A percentile compares a stretch with the other conserved stretches of the same genome.
Conservation (phyloP, 2,113 vertebrate genomes). For the Corvus moneduloides region DNA sequence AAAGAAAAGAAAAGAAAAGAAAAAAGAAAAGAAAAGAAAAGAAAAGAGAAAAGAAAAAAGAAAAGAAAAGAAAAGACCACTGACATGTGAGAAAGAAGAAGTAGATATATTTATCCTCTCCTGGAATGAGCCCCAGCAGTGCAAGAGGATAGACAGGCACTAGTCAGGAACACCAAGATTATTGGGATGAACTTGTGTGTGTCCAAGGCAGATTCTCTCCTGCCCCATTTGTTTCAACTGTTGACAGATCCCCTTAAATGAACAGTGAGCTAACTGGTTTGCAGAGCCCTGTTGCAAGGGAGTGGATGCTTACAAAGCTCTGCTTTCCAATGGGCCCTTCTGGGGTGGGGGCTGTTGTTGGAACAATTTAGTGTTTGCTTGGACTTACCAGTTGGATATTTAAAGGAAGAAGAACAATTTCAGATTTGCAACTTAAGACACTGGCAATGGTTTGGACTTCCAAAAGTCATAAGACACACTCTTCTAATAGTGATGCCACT, state of each 20-base stretch:
- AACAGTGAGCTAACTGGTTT: not conserved
- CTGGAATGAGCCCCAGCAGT: not conserved
- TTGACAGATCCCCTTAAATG: not conserved
- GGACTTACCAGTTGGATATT: not conserved
- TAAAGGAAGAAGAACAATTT: not conserved
- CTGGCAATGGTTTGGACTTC: not conserved
- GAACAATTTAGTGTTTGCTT: not conserved
- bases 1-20: fast-evolving
- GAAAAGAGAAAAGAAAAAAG: fast-evolving
- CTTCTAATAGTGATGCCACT: fast-evolving
- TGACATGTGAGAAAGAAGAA: not conserved
- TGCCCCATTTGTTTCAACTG: not conserved
- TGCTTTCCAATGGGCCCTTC: not conserved
- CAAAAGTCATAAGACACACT: not conserved
- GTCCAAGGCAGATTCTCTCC: not conserved
- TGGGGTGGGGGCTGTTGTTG: fast-evolving
- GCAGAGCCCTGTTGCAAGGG: not conserved
- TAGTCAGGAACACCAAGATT: not conserved
- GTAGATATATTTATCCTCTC: not conserved
- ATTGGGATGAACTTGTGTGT: not conserved
- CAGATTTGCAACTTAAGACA: not conserved
- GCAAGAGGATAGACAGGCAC: not conserved
- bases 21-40: not conserved
- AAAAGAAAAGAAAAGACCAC: fast-evolving
- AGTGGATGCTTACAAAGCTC: not conserved